Conservation (phyloP, 2,888 invertebrate genomes). For the Bombylius discolor region DNA sequence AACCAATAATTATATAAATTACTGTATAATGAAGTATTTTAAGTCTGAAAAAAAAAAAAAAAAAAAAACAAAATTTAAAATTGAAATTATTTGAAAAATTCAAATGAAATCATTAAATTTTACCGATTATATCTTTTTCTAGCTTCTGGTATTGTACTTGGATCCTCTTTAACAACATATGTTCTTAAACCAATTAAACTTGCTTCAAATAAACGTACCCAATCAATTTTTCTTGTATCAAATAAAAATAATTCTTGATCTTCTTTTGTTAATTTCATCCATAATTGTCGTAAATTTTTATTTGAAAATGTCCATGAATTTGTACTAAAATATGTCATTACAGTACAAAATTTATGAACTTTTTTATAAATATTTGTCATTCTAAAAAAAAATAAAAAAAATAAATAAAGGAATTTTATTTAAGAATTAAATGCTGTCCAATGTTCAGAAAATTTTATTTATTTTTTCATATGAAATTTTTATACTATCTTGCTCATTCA, state of each 20-base stretch:
- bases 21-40: slow-evolving; percentile 14
- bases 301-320: slow-evolving; percentile 60
- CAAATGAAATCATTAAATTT: slow-evolving; percentile 5
- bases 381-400: slow-evolving; percentile 36
- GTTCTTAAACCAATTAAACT: slow-evolving; percentile 61
- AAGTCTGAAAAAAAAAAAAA: slow-evolving; percentile 9
- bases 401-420: neutral
- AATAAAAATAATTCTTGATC: slow-evolving; percentile 53
- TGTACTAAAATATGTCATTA: slow-evolving; percentile 60
- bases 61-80: neutral
- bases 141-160: slow-evolving; percentile 51
- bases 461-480: too few relatives aligned
- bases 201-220: slow-evolving; percentile 38
- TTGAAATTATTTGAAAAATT: neutral
- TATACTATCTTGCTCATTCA: too few relatives aligned
- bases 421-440: too few relatives aligned
- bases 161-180: slow-evolving; percentile 65
- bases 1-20: slow-evolving; percentile 10
- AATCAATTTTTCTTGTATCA: slow-evolving; percentile 55
- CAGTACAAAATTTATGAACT: slow-evolving; percentile 62
- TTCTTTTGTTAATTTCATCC: slow-evolving; percentile 30
- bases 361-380: slow-evolving; percentile 66
- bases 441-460: too few relatives aligned
- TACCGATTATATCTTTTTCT: slow-evolving; percentile 47
- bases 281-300: slow-evolving; percentile 40